Conservation (phyloP, 2,797 vertebrate species). For the Hozukius guyotensis region DNA sequence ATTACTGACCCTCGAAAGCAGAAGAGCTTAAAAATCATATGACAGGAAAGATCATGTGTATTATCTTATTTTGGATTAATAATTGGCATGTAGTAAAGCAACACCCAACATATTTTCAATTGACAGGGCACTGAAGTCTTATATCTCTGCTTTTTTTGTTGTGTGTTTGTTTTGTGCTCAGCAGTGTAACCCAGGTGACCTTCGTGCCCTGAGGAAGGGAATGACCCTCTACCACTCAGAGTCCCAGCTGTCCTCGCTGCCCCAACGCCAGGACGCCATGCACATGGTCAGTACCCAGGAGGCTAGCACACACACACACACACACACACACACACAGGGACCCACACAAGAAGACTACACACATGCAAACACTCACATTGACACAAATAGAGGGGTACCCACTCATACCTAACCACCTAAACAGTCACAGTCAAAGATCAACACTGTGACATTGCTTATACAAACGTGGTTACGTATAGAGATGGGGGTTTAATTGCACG, state of each 20-base stretch:
- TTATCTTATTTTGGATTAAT: neutral
- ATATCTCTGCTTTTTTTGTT: neutral
- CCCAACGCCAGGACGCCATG: slow-evolving; percentile 90
- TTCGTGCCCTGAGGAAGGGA: slow-evolving; percentile 92
- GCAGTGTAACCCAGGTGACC: slow-evolving; percentile 90
- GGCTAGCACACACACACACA: neutral
- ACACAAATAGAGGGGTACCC: neutral
- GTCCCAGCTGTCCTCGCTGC: slow-evolving; percentile 91
- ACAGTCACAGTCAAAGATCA: neutral
- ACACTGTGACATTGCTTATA: neutral
- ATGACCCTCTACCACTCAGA: slow-evolving; percentile 94
- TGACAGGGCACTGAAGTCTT: slow-evolving; percentile 2
- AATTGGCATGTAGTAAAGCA: neutral
- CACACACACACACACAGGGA: neutral
- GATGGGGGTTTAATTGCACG: slow-evolving; percentile 9
- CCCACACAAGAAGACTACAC: neutral
- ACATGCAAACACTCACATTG: neutral
- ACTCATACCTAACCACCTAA: neutral
- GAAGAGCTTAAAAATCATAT: neutral
- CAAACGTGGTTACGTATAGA: slow-evolving; percentile 8
- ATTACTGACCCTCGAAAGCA: neutral
- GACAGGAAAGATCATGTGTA: neutral
- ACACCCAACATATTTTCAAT: neutral
- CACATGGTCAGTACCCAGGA: slow-evolving; percentile 87
- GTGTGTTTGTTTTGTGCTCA: slow-evolving; percentile 49